Conservation (phyloP, 2,888 invertebrate genomes). For the Tuberolachnus salignus region DNA sequence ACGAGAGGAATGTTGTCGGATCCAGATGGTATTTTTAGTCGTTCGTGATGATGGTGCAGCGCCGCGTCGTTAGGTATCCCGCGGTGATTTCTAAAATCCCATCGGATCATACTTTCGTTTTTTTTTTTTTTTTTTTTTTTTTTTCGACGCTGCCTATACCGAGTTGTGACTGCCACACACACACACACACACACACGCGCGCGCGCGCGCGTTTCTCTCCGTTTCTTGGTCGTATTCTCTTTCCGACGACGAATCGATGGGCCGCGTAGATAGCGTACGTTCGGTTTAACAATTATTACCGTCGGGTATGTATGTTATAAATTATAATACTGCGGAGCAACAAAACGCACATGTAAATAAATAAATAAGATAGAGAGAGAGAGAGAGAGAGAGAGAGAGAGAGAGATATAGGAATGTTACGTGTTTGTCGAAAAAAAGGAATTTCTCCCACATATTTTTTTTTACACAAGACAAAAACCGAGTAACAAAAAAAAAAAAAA, state of each 20-base stretch:
- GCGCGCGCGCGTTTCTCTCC: neutral
- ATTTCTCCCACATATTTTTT: slow-evolving; percentile 25
- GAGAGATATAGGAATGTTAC: too few species aligned
- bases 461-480: too few species aligned
- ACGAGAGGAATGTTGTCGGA: slow-evolving; percentile 41
- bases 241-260: slow-evolving; percentile 35
- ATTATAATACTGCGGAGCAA: too few species aligned
- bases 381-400: too few species aligned
- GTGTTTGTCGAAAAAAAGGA: neutral
- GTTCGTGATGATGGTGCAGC: neutral
- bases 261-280: slow-evolving; percentile 40
- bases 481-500: too few species aligned
- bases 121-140: too few species aligned
- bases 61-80: slow-evolving; percentile 20
- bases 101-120: slow-evolving; percentile 37
- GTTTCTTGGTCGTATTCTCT: slow-evolving; percentile 1
- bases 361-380: too few species aligned
- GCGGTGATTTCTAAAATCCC: slow-evolving; percentile 42
- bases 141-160: neutral
- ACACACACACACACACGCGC: too few species aligned
- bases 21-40: slow-evolving; percentile 52
- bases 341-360: too few species aligned
- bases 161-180: too few species aligned
- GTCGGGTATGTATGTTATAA: neutral
- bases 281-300: slow-evolving; percentile 48